Conservation (phyloP, 2,888 invertebrate species). For the Chrysolina americana region DNA sequence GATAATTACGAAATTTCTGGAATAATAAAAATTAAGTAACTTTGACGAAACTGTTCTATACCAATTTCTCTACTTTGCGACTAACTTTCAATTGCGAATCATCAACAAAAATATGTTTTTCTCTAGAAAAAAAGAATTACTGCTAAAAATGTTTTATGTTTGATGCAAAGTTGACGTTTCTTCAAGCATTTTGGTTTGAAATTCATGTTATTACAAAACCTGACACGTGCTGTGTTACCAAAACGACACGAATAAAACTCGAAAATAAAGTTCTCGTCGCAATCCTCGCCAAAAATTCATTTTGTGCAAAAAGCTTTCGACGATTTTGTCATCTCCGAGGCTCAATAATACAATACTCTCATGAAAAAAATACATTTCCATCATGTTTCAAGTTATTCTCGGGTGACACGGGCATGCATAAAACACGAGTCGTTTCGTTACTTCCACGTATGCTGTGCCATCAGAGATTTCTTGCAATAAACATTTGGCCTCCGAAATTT, state of each 20-base stretch:
- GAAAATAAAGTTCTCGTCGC: not conserved
- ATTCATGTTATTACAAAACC: too few relatives aligned
- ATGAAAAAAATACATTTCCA: conserved; percentile 51
- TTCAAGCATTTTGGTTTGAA: too few relatives aligned
- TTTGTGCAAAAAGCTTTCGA: conserved; percentile 28
- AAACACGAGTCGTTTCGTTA: conserved; percentile 57
- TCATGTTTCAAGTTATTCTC: conserved; percentile 53
- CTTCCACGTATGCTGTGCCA: conserved; percentile 51
- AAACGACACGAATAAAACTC: not conserved
- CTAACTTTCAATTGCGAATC: too few relatives aligned
- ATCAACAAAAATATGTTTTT: too few relatives aligned
- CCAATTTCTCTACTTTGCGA: too few relatives aligned
- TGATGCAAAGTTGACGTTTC: too few relatives aligned
- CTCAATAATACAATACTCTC: conserved; percentile 54
- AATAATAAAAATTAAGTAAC: too few relatives aligned
- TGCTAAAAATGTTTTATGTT: too few relatives aligned
- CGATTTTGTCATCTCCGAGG: conserved; percentile 42
- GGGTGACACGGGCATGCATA: conserved; percentile 50
- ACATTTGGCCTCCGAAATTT: conserved; percentile 42
- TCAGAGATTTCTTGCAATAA: conserved; percentile 57
- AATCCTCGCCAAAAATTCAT: conserved; percentile 19
- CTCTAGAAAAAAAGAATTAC: too few relatives aligned
- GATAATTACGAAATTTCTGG: too few relatives aligned
- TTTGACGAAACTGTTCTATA: too few relatives aligned
- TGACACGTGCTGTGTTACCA: too few relatives aligned